Evolutionary conservation across 2,888 invertebrate genomes (phyloP).

Genomic region (Papilio protenor): DNA sequence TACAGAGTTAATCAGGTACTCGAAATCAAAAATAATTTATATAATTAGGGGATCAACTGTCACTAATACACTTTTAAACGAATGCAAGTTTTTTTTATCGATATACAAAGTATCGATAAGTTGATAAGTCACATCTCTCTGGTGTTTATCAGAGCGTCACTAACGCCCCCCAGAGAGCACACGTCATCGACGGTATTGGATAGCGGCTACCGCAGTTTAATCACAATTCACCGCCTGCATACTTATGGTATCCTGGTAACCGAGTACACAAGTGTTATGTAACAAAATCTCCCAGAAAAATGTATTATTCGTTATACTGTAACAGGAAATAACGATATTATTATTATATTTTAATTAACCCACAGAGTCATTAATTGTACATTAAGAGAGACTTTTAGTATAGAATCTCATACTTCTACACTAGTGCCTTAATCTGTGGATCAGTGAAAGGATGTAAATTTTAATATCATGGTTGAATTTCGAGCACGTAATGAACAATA

Average conservation of each 20-base stretch:
- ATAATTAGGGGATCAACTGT: not conserved
- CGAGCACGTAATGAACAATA: not conserved
- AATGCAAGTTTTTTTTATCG: not conserved
- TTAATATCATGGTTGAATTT: not conserved
- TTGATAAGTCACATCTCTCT: constrained; percentile 12
- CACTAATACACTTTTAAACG: not conserved
- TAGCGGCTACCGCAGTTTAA: constrained; percentile 26
- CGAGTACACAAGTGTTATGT: constrained; percentile 10
- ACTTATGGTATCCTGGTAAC: constrained; percentile 38
- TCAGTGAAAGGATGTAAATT: not conserved
- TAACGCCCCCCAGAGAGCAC: constrained; percentile 17
- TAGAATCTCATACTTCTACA: not conserved
- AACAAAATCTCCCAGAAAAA: constrained; percentile 7
- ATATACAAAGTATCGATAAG: not conserved
- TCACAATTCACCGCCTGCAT: constrained; percentile 34
- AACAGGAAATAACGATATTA: not conserved
- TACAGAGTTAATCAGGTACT: not conserved
- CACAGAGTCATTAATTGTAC: not conserved
- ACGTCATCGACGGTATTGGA: constrained; percentile 10
- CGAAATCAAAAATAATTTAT: not conserved
- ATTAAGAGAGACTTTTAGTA: too few species aligned
- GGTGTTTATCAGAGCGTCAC: constrained; percentile 33
- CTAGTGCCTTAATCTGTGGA: not conserved
- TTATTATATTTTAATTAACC: not conserved
- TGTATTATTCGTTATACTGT: not conserved